Conservation (phyloP, 2,888 invertebrate genomes). For the Chymomyza caudatula region DNA sequence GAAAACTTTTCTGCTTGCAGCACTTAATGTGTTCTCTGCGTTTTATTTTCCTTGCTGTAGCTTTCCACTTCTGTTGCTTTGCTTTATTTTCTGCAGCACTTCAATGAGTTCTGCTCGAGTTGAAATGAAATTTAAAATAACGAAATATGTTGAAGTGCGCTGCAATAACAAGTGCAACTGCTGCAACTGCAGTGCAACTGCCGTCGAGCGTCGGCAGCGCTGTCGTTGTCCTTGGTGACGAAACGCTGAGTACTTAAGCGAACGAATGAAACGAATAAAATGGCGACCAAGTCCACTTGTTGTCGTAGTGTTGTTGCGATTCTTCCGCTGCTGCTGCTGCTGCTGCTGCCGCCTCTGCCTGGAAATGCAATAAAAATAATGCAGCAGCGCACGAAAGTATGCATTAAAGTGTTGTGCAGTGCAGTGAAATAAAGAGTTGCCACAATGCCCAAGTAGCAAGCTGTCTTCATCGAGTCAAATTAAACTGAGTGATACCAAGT, state of each 20-base stretch:
- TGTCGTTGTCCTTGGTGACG: not conserved
- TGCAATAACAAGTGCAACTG: not conserved
- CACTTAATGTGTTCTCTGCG: conserved; percentile 34
- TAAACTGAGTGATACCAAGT: too few species aligned
- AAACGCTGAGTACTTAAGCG: not conserved
- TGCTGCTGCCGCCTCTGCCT: conserved; percentile 16
- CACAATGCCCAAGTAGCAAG: too few species aligned
- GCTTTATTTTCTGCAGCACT: conserved; percentile 12
- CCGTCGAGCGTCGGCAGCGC: not conserved
- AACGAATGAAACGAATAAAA: conserved; percentile 4
- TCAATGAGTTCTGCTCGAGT: conserved; percentile 46
- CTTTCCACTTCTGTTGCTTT: not conserved
- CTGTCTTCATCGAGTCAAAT: too few species aligned
- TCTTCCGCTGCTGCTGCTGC: conserved; percentile 7
- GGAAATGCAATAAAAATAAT: conserved; percentile 47
- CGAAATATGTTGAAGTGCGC: conserved; percentile 38
- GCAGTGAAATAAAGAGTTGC: not conserved
- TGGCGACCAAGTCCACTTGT: conserved; percentile 6
- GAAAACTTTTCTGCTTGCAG: conserved; percentile 30
- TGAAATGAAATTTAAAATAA: conserved; percentile 60
- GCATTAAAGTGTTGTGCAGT: conserved; percentile 12
- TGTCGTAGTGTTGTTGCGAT: not conserved
- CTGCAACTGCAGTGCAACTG: not conserved
- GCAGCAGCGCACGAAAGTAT: conserved; percentile 40
- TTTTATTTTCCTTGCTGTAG: conserved; percentile 4